Base-by-base conservation (phyloP, 2,888 invertebrate species). In the Gnatocerus cornutus region DNA sequence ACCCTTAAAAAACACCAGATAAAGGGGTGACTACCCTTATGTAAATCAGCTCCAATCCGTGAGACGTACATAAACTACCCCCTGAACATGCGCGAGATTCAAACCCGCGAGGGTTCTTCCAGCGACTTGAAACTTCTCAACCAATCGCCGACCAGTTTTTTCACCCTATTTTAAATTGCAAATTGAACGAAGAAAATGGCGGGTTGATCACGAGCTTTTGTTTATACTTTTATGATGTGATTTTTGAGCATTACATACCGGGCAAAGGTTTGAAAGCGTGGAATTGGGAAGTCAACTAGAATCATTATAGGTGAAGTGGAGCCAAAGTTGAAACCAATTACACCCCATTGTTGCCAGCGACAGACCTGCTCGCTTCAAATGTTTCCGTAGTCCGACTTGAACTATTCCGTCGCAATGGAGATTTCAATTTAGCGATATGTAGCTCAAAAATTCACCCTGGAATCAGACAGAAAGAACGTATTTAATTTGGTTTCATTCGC, bases 281-380 rank as follows among this genome's bases (percentile, higher is more conserved):
- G 56, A 69, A 74, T 73, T 76, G 76, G 74, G 75, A 74, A 74
- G 74, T 75, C 75, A 69, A 77, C 76, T 76, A 74, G 76, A 77
- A 77, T 82, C 81, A 81, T 81, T 81, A 81, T 80, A 79, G 79
- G 79, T 80, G 81, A 80, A 78, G 77, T 74, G 76, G 78, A 81
- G 82, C 82, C 81, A 82, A 80, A 83, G 83, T 83, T 83, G 83
- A 81, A 84, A 82, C 82, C 84, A 84, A 84, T 84, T 84, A 84
- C 83, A 76, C 76, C 74, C 79, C 79, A 83, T 84, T 84, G 84
- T 84, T 84, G 84, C 83, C 84, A 84, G 79, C 79, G 78, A 80
- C 84, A 84, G 84, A 80, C 78, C 76, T 76, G 74, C 76, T 77
- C 79, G 79, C 76, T 79, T 77, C 78, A 75, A 79, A 81, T 79